A percentile compares a stretch with the other conserved stretches of the same genome.
Evolutionary conservation across 2,888 invertebrate species (phyloP).

Genomic region (Rambutsinella grinnellia): DNA sequence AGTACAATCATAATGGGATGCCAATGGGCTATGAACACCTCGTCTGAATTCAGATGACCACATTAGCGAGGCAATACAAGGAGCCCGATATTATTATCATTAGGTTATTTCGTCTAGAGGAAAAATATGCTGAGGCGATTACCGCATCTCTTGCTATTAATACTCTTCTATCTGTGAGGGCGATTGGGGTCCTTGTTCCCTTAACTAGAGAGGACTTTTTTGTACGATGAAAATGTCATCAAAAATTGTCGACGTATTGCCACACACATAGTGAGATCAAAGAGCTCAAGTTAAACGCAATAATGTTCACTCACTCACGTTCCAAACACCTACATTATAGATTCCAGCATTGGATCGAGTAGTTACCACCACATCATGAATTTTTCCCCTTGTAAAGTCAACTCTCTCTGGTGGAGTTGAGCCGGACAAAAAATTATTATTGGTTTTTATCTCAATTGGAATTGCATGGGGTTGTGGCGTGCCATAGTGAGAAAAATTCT

Average conservation of each 20-base stretch:
- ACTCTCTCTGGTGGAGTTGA: neutral
- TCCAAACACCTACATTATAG: slow-evolving; percentile 6
- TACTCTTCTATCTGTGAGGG: no score
- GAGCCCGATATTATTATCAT: slow-evolving; percentile 25
- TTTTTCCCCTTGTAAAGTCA: slow-evolving; percentile 5
- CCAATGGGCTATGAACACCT: slow-evolving; percentile 56
- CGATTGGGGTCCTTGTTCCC: no score
- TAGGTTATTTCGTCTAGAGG: no score
- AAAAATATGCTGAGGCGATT: slow-evolving; percentile 33
- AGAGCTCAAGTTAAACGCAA: neutral
- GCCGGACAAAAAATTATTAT: slow-evolving; percentile 14
- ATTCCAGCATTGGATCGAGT: neutral
- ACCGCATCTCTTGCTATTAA: no score
- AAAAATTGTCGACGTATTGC: no score
- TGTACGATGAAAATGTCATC: no score
- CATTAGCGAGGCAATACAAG: slow-evolving; percentile 52
- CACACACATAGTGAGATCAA: slow-evolving; percentile 13
- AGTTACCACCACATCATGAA: slow-evolving; percentile 8
- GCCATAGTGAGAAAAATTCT: no score
- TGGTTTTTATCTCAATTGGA: slow-evolving; percentile 20
- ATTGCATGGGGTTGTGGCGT: neutral
- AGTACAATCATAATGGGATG: slow-evolving; percentile 58
- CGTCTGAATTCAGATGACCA: slow-evolving; percentile 58
- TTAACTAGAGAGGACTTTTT: no score
- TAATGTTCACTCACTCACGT: slow-evolving; percentile 4